Evolutionary conservation across 2,113 vertebrate genomes (phyloP), one percentile per base, ranked within the genome.

Genomic region (Varanus komodoensis): DNA sequence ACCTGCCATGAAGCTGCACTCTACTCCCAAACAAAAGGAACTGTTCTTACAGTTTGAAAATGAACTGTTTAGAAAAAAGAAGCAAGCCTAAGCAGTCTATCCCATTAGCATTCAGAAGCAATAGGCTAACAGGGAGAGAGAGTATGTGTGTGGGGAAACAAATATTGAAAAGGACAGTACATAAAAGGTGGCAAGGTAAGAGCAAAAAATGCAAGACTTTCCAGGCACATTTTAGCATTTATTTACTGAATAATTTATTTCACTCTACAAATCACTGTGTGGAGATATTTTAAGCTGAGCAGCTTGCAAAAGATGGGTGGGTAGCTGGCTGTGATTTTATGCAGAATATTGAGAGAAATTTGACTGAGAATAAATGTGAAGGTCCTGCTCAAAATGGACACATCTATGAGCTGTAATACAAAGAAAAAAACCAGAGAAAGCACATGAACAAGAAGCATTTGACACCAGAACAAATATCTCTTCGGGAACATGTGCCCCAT

Each of bases 21-120:
- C 44, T 32, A 11, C 3, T 48, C 50, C 9, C 27, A 75, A 91
- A 75, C 7, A 88, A 29, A 32, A 86, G 86, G 25, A 90, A 17
- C 50, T 87, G 21, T 88, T 6, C 89, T 90, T 94, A 92, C 80
- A 89, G 50, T 44, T 74, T 89, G 50, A 87, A 91, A 93, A 91
- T 90, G 54, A 89, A 92, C 74, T 32, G 64, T 80, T 92, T 91
- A 87, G 92, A 94, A 89, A 67, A 12, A 61, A 14, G 6, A 88
- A 75, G 44, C 17, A 81, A 74, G 23, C 3, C 1, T 91, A 50
- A 54, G 17, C 91, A 85, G 38, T 19, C 11, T 61, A 61, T 14
- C 57, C 90, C 71, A 79, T 91, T 94, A 87, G 73, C 38, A 82
- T 79, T 87, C 85, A 83, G 77, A 71, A 78, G 84, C 32, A 38